phyloP scores from a whole-genome alignment of 2,888 invertebrate genomes.

The Orchesellides sinensis region DNA sequence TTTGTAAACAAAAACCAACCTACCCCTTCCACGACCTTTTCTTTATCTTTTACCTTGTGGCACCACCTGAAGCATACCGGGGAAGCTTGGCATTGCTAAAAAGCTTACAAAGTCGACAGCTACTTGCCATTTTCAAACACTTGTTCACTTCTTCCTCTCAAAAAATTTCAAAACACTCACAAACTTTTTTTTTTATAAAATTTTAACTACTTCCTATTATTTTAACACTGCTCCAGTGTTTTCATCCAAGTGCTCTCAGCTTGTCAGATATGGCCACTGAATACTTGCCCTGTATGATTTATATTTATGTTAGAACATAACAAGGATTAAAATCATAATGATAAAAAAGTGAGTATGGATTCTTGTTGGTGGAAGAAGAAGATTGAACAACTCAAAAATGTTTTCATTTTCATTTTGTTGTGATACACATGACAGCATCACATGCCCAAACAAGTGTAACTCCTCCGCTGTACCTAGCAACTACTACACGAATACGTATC shows the following conservation, averaged over 20 bases:
- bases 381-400: constrained; percentile 5
- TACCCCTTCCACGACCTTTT: no score
- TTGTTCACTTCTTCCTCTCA: neutral
- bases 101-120: constrained; percentile 69
- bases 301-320: constrained; percentile 11
- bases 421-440: constrained; percentile 59
- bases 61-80: constrained; percentile 43
- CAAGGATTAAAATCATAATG: constrained; percentile 44
- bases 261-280: constrained; percentile 47
- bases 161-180: neutral
- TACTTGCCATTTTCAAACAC: constrained; percentile 67
- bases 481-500: no score
- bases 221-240: neutral
- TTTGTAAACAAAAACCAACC: neutral
- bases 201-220: neutral
- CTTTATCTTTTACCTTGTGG: constrained; percentile 47
- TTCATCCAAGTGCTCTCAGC: neutral
- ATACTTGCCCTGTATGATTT: no score
- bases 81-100: constrained; percentile 53
- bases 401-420: constrained; percentile 17
- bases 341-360: neutral
- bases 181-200: neutral
- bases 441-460: no score
- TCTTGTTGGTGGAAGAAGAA: neutral
- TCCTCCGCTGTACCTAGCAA: no score